These are phyloP conservation scores for Oenanthe oenanthe DNA, from an alignment of 2,113 vertebrate species.

Conservation along the genomic window DNA sequence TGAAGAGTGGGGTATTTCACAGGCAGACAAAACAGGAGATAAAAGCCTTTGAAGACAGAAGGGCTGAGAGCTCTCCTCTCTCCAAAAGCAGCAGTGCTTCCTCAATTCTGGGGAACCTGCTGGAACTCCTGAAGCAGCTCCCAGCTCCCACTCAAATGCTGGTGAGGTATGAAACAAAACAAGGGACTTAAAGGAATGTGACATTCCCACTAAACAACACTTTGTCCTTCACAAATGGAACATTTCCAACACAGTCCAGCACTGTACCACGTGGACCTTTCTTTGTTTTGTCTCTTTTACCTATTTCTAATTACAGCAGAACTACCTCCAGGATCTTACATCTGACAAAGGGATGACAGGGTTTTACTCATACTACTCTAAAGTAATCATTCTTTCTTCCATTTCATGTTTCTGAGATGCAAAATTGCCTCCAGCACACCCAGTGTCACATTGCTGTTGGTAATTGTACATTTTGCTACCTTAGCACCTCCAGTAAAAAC, in stretches of 20 bases:
- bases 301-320: neutral
- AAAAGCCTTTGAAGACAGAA: neutral
- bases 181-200: neutral
- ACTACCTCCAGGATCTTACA: neutral
- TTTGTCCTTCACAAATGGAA: neutral
- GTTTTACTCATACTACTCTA: neutral
- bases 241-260: neutral
- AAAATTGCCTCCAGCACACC: neutral
- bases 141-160: neutral
- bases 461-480: constrained; percentile 14
- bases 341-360: neutral
- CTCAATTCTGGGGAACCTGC: neutral
- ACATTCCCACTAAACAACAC: neutral
- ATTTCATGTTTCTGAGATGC: neutral
- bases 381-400: neutral
- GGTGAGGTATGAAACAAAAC: neutral
- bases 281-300: neutral
- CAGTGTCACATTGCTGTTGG: neutral
- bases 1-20: neutral
- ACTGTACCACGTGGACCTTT: neutral
- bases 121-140: neutral
- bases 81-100: neutral
- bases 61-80: neutral
- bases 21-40: neutral
- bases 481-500: constrained; percentile 35